Conservation (phyloP, 2,797 vertebrate genomes). For the Eulemur albifrons region DNA sequence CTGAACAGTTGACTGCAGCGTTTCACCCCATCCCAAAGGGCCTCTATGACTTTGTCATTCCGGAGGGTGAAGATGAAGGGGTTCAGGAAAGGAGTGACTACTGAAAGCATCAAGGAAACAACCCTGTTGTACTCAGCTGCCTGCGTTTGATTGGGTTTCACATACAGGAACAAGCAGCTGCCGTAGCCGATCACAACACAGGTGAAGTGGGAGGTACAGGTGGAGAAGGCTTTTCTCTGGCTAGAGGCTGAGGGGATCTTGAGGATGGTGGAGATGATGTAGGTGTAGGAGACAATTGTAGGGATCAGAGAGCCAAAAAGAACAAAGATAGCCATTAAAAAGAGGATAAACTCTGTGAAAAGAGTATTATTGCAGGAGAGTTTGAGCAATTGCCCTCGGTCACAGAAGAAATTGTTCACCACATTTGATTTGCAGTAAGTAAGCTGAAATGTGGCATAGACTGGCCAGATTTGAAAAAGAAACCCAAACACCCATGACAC, state of each 20-base stretch:
- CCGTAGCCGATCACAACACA: not conserved
- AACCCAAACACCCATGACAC: not conserved
- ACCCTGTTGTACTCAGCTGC: slow-evolving; percentile 4
- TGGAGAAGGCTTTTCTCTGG: not conserved
- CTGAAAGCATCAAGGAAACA: not conserved
- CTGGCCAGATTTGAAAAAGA: not conserved
- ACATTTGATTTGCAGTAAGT: not conserved
- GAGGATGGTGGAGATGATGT: not conserved
- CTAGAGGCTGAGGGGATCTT: not conserved
- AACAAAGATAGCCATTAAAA: slow-evolving; percentile 24
- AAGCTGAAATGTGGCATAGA: not conserved
- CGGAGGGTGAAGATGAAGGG: slow-evolving; percentile 31
- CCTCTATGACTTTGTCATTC: slow-evolving; percentile 28
- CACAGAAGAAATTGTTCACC: slow-evolving; percentile 7
- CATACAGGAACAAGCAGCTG: slow-evolving; percentile 14
- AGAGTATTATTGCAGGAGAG: not conserved
- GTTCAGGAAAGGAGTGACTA: slow-evolving; percentile 28
- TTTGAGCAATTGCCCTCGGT: not conserved
- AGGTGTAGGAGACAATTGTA: not conserved
- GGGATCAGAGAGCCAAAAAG: not conserved
- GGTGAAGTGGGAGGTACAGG: not conserved
- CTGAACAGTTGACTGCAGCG: not conserved
- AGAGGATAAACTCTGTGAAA: slow-evolving; percentile 22
- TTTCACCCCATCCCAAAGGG: not conserved
- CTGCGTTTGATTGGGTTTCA: slow-evolving; percentile 14